These are phyloP conservation scores for Luehdorfia chinensis DNA, from an alignment of 1,140 invertebrate species.

Conservation along the genomic window DNA sequence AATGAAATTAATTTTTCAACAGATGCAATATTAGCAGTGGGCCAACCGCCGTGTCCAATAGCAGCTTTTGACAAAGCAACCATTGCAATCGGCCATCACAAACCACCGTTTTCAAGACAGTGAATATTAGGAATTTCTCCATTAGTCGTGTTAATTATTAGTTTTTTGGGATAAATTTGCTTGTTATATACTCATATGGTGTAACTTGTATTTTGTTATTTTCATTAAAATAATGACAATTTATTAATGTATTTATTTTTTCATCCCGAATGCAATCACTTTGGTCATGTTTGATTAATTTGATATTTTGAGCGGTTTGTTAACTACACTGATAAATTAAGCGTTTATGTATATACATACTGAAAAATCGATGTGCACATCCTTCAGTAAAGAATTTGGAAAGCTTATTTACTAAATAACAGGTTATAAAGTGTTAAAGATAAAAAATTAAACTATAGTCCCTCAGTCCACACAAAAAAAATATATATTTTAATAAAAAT, in stretches of 20 bases:
- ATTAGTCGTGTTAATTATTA: constrained; percentile 1
- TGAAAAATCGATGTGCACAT: too few species aligned
- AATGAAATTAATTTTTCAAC: constrained; percentile 16
- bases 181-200: constrained; percentile 3
- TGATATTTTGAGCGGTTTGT: too few species aligned
- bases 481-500: too few species aligned
- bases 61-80: constrained; percentile 40
- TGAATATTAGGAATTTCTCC: neutral
- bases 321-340: too few species aligned
- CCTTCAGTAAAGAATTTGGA: too few species aligned
- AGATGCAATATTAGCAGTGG: constrained; percentile 45
- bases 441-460: neutral
- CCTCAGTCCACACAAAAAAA: too few species aligned
- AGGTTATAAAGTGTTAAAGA: too few species aligned
- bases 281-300: too few species aligned
- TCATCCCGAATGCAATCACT: too few species aligned
- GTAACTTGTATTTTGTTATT: neutral
- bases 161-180: neutral
- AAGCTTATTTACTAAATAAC: too few species aligned
- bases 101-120: neutral
- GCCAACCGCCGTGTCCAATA: constrained; percentile 36
- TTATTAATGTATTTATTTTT: too few species aligned
- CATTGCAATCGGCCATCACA: constrained; percentile 8
- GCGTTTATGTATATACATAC: too few species aligned
- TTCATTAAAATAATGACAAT: constrained; percentile 1